Conservation (phyloP, 2,797 vertebrate species). For the Trachops cirrhosus region DNA sequence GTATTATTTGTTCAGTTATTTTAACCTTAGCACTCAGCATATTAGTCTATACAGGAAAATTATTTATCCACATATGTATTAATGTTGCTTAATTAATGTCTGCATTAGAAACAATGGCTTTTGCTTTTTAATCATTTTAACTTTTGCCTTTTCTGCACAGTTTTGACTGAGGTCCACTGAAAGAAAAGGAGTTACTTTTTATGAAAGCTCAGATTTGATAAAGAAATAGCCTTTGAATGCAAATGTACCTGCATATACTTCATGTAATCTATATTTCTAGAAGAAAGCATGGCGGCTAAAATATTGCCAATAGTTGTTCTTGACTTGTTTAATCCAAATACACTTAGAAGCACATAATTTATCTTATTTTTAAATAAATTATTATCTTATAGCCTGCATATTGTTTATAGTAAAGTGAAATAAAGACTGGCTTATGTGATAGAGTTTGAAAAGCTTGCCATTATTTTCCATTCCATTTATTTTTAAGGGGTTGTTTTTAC, state of each 20-base stretch:
- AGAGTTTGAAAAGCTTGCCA: neutral
- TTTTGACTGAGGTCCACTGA: neutral
- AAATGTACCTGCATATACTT: neutral
- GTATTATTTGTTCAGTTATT: neutral
- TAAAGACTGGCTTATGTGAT: neutral
- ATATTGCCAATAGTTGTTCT: neutral
- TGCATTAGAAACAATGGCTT: neutral
- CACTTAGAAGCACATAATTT: neutral
- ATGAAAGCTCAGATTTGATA: neutral
- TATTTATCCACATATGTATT: neutral
- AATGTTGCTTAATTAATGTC: neutral
- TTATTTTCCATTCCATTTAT: neutral
- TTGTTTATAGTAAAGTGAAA: neutral
- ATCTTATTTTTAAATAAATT: neutral
- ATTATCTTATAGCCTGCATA: neutral
- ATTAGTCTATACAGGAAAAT: neutral
- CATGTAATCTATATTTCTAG: neutral
- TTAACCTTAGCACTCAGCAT: neutral
- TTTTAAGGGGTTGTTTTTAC: neutral
- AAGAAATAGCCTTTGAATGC: neutral
- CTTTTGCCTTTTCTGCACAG: neutral
- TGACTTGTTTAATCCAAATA: neutral
- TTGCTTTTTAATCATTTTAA: constrained; percentile 15
- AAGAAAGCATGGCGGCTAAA: neutral
- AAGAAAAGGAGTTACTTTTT: neutral